Evolutionary conservation across 2,797 vertebrate species (phyloP), one percentile per base, ranked within the genome.

Genomic region (Alcedo quadribrachys): DNA sequence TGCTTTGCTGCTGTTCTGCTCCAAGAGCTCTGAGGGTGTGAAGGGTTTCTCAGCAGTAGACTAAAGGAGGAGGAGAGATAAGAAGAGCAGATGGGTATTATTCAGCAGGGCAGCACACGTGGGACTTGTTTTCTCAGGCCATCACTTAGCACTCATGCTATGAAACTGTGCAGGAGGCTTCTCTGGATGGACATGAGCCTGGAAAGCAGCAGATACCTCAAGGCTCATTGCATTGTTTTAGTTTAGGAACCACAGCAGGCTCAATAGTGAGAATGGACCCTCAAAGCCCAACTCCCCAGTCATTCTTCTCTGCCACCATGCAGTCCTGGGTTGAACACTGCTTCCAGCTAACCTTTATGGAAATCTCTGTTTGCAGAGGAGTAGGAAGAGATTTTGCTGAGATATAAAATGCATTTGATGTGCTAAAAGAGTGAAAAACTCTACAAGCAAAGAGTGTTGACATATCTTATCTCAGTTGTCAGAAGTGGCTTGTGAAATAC

Each of bases 391-490:
- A 81, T 87, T 89, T 89, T 77, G n/a, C 18, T n/a, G 71, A 81
- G 87, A 82, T 78, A 61, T 6, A 63, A 81, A 87, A 92, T 70
- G 65, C 28, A 70, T 85, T 78, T 84, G 66, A 84, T 91, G 71
- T 85, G 77, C 79, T 93, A 92, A 91, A 95, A 91, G 87, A 92
- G 79, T 79, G 67, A 92, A 95, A 95, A 96, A 90, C 75, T 81
- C 79, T 90, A 54, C 73, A 68, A 80, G 80, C 32, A 20, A n/a
- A 87, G 71, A 50, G 87, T 89, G 94, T 92, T 96, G 94, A 94
- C 81, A 19, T 85, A 79, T 92, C 90, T 97, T 96, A 96, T 94
- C 91, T 96, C 50, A 19, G 68, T 85, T 96, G 95, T 96, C 94
- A 96, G 92, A 91, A 95, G 73, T 70, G 78, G 77, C 81, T 94